Evolutionary conservation across 2,888 invertebrate genomes (phyloP).

Genomic region (Crioceris asparagi): DNA sequence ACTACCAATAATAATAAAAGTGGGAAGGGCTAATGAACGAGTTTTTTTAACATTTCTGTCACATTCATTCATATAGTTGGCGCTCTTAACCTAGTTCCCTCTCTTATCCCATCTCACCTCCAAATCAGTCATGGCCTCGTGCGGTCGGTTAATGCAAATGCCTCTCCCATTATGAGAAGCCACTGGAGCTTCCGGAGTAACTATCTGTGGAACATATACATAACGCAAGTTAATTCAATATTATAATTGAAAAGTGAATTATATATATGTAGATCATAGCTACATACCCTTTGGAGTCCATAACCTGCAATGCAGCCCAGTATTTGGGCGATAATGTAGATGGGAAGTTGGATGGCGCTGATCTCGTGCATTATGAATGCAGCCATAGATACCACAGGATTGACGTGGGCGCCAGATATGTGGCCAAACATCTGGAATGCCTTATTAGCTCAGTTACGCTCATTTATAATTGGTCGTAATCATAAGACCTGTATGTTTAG

Average conservation of each 20-base stretch:
- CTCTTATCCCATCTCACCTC: conserved; percentile 19
- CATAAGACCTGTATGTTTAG: too few species aligned
- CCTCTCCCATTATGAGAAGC: conserved; percentile 11
- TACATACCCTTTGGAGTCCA: conserved; percentile 46
- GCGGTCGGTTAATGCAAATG: conserved; percentile 26
- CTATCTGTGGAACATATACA: conserved; percentile 17
- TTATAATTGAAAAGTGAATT: not conserved
- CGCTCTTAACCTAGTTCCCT: too few species aligned
- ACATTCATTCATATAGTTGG: too few species aligned
- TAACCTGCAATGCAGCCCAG: conserved; percentile 57
- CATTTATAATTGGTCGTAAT: too few species aligned
- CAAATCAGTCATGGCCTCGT: conserved; percentile 19
- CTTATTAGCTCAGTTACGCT: not conserved
- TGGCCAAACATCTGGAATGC: conserved; percentile 59
- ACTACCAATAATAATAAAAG: too few species aligned
- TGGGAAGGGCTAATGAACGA: too few species aligned
- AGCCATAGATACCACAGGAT: conserved; percentile 61
- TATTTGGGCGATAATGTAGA: conserved; percentile 53
- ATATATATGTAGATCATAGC: too few species aligned
- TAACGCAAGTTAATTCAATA: conserved; percentile 8
- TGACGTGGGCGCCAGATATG: conserved; percentile 68
- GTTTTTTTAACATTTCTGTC: too few species aligned
- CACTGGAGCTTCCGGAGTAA: conserved; percentile 20
- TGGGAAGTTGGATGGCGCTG: conserved; percentile 42
- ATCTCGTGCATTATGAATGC: conserved; percentile 48